A percentile compares a stretch with the other conserved stretches of the same genome.
phyloP scores from a whole-genome alignment of 2,797 vertebrate species.

The Spondyliosoma cantharus region DNA sequence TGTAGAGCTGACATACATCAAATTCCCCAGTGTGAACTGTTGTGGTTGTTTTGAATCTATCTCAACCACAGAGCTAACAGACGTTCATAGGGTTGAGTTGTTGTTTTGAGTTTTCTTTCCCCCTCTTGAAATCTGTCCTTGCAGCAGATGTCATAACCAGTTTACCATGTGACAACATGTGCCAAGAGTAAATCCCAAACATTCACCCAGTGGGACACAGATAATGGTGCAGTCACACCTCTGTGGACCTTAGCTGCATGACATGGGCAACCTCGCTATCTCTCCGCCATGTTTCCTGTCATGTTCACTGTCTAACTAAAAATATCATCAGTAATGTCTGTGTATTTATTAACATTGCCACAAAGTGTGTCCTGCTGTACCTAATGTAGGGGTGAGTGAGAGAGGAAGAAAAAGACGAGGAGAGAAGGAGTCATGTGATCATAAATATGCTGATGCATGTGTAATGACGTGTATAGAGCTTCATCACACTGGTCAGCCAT shows the following conservation, averaged over 20 bases:
- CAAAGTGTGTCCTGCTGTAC: too few relatives aligned
- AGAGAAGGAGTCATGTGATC: too few relatives aligned
- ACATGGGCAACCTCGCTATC: not conserved
- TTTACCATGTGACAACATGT: not conserved
- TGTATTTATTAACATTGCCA: not conserved
- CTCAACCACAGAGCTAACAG: not conserved
- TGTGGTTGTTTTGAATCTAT: not conserved
- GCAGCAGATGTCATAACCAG: not conserved
- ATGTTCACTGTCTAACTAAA: not conserved
- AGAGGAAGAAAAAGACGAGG: too few relatives aligned
- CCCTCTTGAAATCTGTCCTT: not conserved
- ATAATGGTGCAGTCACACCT: slow-evolving; percentile 31
- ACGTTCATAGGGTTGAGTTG: not conserved
- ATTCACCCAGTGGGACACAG: slow-evolving; percentile 15
- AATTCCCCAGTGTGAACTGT: not conserved
- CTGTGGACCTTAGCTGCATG: too few relatives aligned
- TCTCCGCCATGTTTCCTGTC: not conserved
- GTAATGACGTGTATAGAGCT: too few relatives aligned
- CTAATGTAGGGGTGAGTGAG: too few relatives aligned
- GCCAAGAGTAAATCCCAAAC: not conserved
- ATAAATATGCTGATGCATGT: too few relatives aligned
- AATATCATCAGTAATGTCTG: not conserved
- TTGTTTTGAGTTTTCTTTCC: not conserved
- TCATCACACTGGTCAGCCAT: too few relatives aligned
- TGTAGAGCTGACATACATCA: not conserved